Evolutionary conservation across 2,888 invertebrate genomes (phyloP).

Genomic region (Anthoptus insignis): DNA sequence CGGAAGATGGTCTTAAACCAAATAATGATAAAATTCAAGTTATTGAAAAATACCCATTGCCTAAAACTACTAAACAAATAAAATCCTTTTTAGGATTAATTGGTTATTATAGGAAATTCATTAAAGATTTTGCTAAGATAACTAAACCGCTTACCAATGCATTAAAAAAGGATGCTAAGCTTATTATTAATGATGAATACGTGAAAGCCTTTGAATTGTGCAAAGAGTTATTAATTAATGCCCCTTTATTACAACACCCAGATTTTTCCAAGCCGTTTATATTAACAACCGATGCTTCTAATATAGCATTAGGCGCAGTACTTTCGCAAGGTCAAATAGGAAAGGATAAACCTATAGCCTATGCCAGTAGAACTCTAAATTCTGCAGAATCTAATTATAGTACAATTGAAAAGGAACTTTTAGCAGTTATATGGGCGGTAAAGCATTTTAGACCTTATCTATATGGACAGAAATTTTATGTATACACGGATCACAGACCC

Average conservation of each 20-base stretch:
- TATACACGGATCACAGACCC: slow-evolving; percentile 14
- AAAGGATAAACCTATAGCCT: slow-evolving; percentile 17
- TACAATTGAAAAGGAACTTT: slow-evolving; percentile 40
- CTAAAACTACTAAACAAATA: background rate
- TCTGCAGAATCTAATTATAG: slow-evolving; percentile 29
- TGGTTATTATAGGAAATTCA: background rate
- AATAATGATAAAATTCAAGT: slow-evolving; percentile 49
- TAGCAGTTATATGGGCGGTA: slow-evolving; percentile 45
- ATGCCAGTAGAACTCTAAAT: slow-evolving; percentile 32
- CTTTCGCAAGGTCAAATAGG: slow-evolving; percentile 53
- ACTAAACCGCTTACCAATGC: background rate
- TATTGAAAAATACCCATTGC: slow-evolving; percentile 41
- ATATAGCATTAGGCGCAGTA: slow-evolving; percentile 53
- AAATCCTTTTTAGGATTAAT: background rate
- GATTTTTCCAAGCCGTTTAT: slow-evolving; percentile 32
- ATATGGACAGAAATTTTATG: slow-evolving; percentile 54
- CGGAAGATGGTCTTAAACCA: slow-evolving; percentile 29
- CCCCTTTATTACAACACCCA: background rate
- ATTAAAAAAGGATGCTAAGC: background rate
- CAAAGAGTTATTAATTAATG: slow-evolving; percentile 1
- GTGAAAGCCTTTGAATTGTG: background rate
- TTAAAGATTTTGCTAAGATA: background rate
- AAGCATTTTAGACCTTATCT: slow-evolving; percentile 54
- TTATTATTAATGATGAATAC: background rate
- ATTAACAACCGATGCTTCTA: slow-evolving; percentile 52